phyloP scores from a whole-genome alignment of 1,140 invertebrate species.

The Drosophila paulistorum region DNA sequence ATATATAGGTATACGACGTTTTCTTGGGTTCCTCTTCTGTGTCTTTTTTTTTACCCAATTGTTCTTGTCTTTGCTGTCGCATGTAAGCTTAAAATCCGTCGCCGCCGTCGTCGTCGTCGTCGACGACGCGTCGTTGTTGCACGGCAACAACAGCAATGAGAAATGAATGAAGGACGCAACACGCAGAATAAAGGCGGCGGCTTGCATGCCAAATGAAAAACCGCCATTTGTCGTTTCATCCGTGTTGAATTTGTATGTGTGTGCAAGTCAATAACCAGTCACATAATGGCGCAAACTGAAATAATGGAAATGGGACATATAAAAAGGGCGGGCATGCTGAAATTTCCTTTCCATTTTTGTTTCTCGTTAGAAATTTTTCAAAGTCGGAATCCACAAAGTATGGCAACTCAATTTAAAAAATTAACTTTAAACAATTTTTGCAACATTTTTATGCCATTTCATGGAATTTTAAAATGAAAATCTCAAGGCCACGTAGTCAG shows the following conservation, averaged over 20 bases:
- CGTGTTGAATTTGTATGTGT: too few relatives aligned
- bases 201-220: conserved; percentile 44
- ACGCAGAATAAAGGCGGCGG: background rate
- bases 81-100: conserved; percentile 52
- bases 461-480: background rate
- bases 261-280: conserved; percentile 44
- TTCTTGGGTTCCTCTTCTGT: background rate
- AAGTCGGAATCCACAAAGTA: background rate
- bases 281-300: conserved; percentile 15
- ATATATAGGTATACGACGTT: conserved; percentile 24
- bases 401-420: background rate
- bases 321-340: too few relatives aligned
- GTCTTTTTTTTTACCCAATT: background rate
- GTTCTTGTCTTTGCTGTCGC: conserved; percentile 5
- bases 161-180: background rate
- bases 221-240: conserved; percentile 4
- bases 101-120: background rate
- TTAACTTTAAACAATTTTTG: background rate
- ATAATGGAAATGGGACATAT: too few relatives aligned
- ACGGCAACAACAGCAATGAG: conserved; percentile 43
- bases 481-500: too few relatives aligned
- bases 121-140: conserved; percentile 26
- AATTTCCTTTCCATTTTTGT: too few relatives aligned
- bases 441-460: background rate
- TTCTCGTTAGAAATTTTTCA: too few relatives aligned